Evolutionary conservation across 1,140 invertebrate genomes (phyloP).

Genomic region (Dolichoris vasculosae): DNA sequence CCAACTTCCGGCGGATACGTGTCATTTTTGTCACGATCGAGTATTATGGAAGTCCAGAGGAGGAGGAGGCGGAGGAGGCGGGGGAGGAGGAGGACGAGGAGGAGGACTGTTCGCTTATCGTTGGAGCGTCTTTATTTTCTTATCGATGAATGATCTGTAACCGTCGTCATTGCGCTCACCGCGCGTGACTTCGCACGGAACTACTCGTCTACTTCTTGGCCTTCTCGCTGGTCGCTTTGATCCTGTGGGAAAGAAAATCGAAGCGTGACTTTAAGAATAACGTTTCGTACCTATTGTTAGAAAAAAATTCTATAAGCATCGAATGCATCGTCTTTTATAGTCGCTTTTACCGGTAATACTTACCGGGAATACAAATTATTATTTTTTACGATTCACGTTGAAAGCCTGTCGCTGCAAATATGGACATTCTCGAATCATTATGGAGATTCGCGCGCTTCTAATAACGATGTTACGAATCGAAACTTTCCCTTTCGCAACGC

Average conservation of each 20-base stretch:
- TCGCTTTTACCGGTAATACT: neutral
- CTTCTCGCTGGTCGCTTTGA: conserved; percentile 8
- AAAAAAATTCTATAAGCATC: conserved; percentile 15
- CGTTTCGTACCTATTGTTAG: conserved; percentile 26
- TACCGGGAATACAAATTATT: conserved; percentile 2
- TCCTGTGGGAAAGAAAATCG: conserved; percentile 50
- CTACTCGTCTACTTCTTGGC: neutral
- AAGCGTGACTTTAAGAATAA: conserved; percentile 44
- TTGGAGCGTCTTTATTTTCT: conserved; percentile 63
- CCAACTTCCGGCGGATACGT: conserved; percentile 72
- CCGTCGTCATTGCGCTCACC: conserved; percentile 60
- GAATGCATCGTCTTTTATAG: neutral
- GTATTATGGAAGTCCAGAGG: conserved; percentile 47
- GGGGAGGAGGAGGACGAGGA: no score
- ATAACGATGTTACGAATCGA: neutral
- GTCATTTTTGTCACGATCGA: conserved; percentile 75
- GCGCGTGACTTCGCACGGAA: conserved; percentile 49
- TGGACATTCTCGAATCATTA: neutral
- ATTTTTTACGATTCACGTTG: neutral
- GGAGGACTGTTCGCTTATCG: conserved; percentile 43
- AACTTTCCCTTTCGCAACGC: no score
- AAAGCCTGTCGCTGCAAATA: neutral
- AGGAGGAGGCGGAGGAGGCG: conserved; percentile 2
- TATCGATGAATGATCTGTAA: conserved; percentile 72
- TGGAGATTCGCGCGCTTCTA: neutral